Conservation (phyloP, 2,797 vertebrate species). For the Lithobates sylvaticus region DNA sequence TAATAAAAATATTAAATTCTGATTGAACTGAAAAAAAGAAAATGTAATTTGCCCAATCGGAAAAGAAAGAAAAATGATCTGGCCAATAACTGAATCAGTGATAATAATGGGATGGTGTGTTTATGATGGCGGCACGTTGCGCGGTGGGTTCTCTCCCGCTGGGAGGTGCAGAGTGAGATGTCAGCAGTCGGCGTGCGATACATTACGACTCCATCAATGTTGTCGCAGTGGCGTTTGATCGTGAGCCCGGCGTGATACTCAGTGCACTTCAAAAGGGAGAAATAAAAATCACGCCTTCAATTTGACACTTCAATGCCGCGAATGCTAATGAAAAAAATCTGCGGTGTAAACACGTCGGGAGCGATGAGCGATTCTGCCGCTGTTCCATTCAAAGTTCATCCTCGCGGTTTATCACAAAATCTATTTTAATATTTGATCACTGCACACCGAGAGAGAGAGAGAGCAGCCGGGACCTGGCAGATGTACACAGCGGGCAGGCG, state of each 20-base stretch:
- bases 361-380: not conserved
- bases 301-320: not conserved
- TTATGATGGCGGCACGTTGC: not conserved
- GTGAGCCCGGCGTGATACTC: not conserved
- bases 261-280: not conserved
- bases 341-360: not conserved
- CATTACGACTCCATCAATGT: constrained; percentile 28
- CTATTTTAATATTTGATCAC: not conserved
- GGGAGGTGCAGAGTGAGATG: not conserved
- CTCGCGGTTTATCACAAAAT: not conserved
- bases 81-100: too few species aligned
- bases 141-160: not conserved
- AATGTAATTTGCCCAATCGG: too few species aligned
- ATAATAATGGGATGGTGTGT: not conserved
- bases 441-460: not conserved
- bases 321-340: constrained; percentile 1
- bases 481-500: too few species aligned
- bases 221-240: not conserved
- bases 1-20: too few species aligned
- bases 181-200: constrained; percentile 5
- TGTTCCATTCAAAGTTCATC: not conserved
- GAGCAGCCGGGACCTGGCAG: too few species aligned
- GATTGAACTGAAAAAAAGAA: too few species aligned
- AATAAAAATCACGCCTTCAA: not conserved
- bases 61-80: too few species aligned